Evolutionary conservation across 1,140 invertebrate species (phyloP).

Genomic region (Tribolium madens): DNA sequence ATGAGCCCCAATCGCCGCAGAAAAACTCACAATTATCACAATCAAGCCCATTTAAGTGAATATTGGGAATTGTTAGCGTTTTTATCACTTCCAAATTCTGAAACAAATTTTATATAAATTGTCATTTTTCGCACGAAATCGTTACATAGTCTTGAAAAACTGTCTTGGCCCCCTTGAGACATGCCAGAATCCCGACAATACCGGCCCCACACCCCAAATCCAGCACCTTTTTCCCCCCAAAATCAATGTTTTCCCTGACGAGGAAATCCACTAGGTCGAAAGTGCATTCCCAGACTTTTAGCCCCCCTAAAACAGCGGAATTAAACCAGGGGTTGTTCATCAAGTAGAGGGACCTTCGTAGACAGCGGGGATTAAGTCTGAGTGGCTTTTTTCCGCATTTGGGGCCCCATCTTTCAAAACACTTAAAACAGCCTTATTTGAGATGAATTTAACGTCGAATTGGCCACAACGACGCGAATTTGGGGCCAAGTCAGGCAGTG

Average conservation of each 20-base stretch:
- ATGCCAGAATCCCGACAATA: conserved; percentile 80
- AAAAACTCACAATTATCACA: conserved; percentile 75
- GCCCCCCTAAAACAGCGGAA: conserved; percentile 75
- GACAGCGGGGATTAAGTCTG: conserved; percentile 77
- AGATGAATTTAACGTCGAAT: conserved; percentile 42
- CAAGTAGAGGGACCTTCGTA: conserved; percentile 75
- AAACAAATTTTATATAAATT: too few species aligned
- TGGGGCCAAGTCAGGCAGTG: not conserved
- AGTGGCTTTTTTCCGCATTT: conserved; percentile 74
- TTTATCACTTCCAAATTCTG: conserved; percentile 84
- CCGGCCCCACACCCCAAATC: conserved; percentile 92
- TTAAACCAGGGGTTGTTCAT: conserved; percentile 43
- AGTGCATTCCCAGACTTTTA: conserved; percentile 92
- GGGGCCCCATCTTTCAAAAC: conserved; percentile 35
- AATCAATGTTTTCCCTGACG: conserved; percentile 64
- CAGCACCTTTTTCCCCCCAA: conserved; percentile 72
- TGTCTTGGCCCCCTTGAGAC: conserved; percentile 71
- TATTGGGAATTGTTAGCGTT: conserved; percentile 82
- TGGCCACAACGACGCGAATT: not conserved
- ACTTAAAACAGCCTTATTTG: conserved; percentile 44
- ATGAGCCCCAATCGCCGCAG: conserved; percentile 84
- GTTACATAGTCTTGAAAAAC: conserved; percentile 95
- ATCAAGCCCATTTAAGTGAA: conserved; percentile 75
- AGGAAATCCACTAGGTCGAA: conserved; percentile 80
- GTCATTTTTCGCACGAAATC: too few species aligned